Evolutionary conservation across 2,113 vertebrate genomes (phyloP), one percentile per base, ranked within the genome.

Genomic region (Tringa solitaria): DNA sequence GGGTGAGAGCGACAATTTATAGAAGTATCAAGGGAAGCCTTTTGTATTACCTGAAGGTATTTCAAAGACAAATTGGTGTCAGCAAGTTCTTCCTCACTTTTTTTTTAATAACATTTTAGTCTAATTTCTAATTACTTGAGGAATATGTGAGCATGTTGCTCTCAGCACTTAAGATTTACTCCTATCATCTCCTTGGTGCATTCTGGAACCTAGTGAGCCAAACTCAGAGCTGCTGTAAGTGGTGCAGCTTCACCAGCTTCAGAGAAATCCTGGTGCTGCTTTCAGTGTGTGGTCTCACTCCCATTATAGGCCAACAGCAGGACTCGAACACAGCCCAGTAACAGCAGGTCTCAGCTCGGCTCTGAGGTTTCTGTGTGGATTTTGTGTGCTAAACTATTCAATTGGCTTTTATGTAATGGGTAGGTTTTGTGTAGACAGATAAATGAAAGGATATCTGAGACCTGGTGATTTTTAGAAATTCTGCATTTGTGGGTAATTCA

Each of bases 121-220:
- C 4, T 87, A 53, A 94, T 91, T 95, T 87, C 84, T 91, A 60
- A 68, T 93, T 95, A 92, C 90, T 97, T 82, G 80, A 96, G 77
- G 75, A 90, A 84, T 84, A 50, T 70, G 69, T 12, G 43, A 83
- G 21, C 82, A 68, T 15, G 14, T 41, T 93, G 73, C 60, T 92
- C 95, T 91, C 54, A 83, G 59, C 39, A 80, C 60, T 74, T 94
- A 81, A 96, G 83, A 85, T 87, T 90, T 87, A 74, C 61, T 96
- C 35, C 33, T 46, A 9, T 87, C 41, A 53, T 48, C 76, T 95
- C 57, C 68, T 85, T 53, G 37, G 61, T 80, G 89, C 24, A 37
- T 94, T 93, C 50, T 79, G 74, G 81, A 93, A 24, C 12, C 37
- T 83, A n/a, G 11, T 20, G 65, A 90, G 64, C 26, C 48, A 72